phyloP scores from a whole-genome alignment of 2,113 vertebrate species.

The Labeo rohita region DNA sequence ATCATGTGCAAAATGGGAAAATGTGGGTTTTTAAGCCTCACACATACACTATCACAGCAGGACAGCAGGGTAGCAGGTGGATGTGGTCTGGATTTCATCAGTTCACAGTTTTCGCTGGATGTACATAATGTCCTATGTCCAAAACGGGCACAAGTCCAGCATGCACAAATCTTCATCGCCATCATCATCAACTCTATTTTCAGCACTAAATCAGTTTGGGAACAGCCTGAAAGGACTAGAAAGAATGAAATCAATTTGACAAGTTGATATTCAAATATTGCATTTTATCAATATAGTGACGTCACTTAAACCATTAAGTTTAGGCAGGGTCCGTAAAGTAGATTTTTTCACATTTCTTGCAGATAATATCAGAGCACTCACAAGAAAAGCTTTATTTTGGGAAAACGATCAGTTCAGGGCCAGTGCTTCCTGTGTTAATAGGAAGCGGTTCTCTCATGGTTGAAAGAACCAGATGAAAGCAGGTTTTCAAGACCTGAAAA shows the following conservation, averaged over 20 bases:
- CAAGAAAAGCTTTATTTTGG: constrained; percentile 21
- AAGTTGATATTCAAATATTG: background rate
- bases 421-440: constrained; percentile 8
- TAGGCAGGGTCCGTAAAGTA: background rate
- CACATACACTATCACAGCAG: constrained; percentile 23
- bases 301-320: background rate
- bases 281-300: background rate
- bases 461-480: constrained; percentile 10
- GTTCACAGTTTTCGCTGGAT: background rate
- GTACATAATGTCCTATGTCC: background rate
- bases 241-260: background rate
- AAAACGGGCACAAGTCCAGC: constrained; percentile 21
- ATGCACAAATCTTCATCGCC: background rate
- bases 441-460: constrained; percentile 2
- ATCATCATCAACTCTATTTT: background rate
- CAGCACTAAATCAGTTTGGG: background rate
- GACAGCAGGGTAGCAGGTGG: constrained; percentile 45
- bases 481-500: background rate
- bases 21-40: constrained; percentile 4
- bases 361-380: background rate
- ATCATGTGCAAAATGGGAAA: background rate
- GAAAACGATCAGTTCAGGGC: constrained; percentile 30
- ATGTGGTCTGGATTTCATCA: constrained; percentile 49
- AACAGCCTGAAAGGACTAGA: background rate
- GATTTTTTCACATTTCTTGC: background rate